phyloP scores from a whole-genome alignment of 2,888 invertebrate genomes.

The Caenorhabditis parvicauda region DNA sequence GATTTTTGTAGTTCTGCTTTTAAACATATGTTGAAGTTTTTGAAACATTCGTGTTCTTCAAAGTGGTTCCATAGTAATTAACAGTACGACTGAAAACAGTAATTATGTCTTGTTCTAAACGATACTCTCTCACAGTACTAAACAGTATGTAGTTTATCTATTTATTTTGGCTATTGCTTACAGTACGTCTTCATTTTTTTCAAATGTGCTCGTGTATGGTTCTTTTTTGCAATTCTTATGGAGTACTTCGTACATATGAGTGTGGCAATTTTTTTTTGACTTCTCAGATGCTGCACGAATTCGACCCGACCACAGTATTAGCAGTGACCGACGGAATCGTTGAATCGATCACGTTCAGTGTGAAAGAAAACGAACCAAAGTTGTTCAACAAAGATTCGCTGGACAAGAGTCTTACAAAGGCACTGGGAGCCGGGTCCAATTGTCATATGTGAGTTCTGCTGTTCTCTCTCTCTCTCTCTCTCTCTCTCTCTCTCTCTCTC shows the following conservation, averaged over 20 bases:
- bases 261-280: neutral
- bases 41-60: too few relatives aligned
- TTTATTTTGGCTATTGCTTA: neutral
- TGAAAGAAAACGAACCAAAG: slow-evolving; percentile 39
- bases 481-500: neutral
- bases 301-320: slow-evolving; percentile 24
- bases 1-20: neutral
- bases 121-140: too few relatives aligned
- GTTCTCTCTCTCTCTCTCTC: neutral
- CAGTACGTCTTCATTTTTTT: neutral
- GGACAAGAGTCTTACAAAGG: slow-evolving; percentile 48
- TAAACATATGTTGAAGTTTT: too few relatives aligned
- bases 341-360: slow-evolving; percentile 36
- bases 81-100: too few relatives aligned
- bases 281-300: slow-evolving; percentile 24
- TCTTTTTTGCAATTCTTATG: neutral
- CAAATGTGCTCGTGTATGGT: slow-evolving; percentile 1
- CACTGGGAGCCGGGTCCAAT: slow-evolving; percentile 16
- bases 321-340: slow-evolving; percentile 32
- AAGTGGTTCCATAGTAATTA: too few relatives aligned
- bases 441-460: slow-evolving; percentile 18
- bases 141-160: too few relatives aligned
- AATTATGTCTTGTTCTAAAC: too few relatives aligned
- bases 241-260: neutral
- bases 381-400: slow-evolving; percentile 50